Evolutionary conservation across 64 coral and sea anemone genomes (phyloP), one percentile per base, ranked within the genome.

Genomic region (Montipora efflorescens): DNA sequence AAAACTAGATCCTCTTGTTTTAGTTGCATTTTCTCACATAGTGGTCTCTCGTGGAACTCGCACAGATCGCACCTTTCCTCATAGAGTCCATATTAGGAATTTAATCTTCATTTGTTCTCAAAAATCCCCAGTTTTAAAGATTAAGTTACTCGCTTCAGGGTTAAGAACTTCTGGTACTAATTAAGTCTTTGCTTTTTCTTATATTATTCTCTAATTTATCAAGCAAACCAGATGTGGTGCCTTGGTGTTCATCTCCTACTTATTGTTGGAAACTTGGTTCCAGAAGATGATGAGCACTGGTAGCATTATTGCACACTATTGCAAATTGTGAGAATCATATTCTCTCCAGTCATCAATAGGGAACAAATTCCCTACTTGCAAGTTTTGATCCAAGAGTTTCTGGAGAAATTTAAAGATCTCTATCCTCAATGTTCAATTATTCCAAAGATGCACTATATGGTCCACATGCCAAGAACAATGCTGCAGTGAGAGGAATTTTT

Each of bases 361-460:
- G 43, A 92, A 57, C 83, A 94, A 94, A 92, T 84, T 18, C 78
- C 74, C 16, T 94, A 91, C 67, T 72, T 97, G 6, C 58, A 77
- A 36, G 88, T 67, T 5, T 11, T 97, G 8, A 91, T 94, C n/a
- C 62, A 80, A 77, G 91, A 96, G 47, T 88, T 91, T 28, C 83
- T 92, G 28, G 45, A 3, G 1, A 69, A 75, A 79, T 97, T 96
- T 92, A 75, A 74, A 20, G 28, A 52, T 11, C 22, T 91, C 9
- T 97, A 94, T 80, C 92, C 92, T 10, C 28, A 78, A 51, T 58
- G 58, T 11, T 92, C 92, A 20, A 57, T 97, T 14, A 97, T 94
- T 8, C 95, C 95, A 47, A 89, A 94, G 61, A 93, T 94, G 68
- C 93, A 90, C 70, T 94, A 90, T 43, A 69, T 94, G 47, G 43